These are phyloP conservation scores for Notocelia uddmanniana DNA, from an alignment of 2,888 invertebrate genomes.

Conservation along the genomic window DNA sequence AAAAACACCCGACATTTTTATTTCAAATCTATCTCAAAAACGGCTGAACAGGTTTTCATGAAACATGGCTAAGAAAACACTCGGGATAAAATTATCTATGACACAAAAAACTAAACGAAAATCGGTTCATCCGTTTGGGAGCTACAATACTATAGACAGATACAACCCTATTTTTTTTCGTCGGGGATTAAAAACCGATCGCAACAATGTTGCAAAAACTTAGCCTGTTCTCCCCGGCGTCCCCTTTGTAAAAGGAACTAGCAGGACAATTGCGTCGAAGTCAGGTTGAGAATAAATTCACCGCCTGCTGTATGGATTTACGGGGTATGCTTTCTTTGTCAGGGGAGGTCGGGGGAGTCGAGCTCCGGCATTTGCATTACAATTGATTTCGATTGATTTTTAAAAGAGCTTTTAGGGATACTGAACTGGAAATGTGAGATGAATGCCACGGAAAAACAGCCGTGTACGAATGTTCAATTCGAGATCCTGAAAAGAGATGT, in stretches of 20 bases:
- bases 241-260: conserved; percentile 43
- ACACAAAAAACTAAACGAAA: too few species aligned
- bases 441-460: not conserved
- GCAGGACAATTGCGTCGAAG: conserved; percentile 44
- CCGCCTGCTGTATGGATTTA: conserved; percentile 34
- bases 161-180: too few species aligned
- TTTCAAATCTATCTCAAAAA: too few species aligned
- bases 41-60: too few species aligned
- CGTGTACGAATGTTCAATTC: not conserved
- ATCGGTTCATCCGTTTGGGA: too few species aligned
- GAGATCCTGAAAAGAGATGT: not conserved
- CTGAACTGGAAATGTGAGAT: conserved; percentile 9
- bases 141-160: too few species aligned
- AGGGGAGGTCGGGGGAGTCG: conserved; percentile 4
- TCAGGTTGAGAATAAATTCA: conserved; percentile 42
- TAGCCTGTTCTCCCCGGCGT: conserved; percentile 22
- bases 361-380: conserved; percentile 35
- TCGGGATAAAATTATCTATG: too few species aligned
- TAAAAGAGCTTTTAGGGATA: conserved; percentile 21
- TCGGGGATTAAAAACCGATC: not conserved
- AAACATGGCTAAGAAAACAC: too few species aligned
- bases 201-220: not conserved
- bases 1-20: too few species aligned
- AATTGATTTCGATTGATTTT: conserved; percentile 31
- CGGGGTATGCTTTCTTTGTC: conserved; percentile 31